Evolutionary conservation across 2,113 vertebrate genomes (phyloP).

Genomic region (Crotalus tigris): DNA sequence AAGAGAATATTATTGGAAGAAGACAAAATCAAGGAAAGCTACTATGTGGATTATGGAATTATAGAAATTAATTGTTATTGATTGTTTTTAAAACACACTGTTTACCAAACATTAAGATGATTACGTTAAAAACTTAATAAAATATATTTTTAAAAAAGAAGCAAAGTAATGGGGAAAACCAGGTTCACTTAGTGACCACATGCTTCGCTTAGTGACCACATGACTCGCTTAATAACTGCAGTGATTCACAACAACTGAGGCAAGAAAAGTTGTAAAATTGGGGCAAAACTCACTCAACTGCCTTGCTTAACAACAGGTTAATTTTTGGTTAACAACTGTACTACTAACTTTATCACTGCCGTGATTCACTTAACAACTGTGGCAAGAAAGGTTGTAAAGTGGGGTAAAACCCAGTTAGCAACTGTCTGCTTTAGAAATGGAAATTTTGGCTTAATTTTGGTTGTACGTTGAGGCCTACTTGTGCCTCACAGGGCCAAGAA

Average conservation of each 20-base stretch:
- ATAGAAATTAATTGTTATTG: no score
- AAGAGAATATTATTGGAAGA: no score
- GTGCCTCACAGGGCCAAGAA: neutral
- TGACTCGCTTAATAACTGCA: neutral
- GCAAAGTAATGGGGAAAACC: no score
- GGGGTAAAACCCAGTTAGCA: neutral
- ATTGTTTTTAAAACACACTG: no score
- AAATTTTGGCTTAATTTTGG: neutral
- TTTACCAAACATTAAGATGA: no score
- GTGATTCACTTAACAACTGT: neutral
- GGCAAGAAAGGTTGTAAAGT: neutral
- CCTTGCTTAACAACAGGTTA: neutral
- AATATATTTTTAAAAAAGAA: no score
- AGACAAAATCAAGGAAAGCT: no score
- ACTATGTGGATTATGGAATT: no score
- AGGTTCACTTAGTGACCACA: neutral
- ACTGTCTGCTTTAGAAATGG: neutral
- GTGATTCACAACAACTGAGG: neutral
- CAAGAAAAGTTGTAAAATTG: neutral
- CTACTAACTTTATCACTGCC: neutral
- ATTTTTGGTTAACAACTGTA: neutral
- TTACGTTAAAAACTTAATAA: no score
- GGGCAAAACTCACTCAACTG: neutral
- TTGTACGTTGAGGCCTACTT: neutral
- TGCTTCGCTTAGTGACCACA: neutral